These are phyloP conservation scores for Penelope pileata DNA, from an alignment of 2,113 vertebrate species.

Conservation along the genomic window DNA sequence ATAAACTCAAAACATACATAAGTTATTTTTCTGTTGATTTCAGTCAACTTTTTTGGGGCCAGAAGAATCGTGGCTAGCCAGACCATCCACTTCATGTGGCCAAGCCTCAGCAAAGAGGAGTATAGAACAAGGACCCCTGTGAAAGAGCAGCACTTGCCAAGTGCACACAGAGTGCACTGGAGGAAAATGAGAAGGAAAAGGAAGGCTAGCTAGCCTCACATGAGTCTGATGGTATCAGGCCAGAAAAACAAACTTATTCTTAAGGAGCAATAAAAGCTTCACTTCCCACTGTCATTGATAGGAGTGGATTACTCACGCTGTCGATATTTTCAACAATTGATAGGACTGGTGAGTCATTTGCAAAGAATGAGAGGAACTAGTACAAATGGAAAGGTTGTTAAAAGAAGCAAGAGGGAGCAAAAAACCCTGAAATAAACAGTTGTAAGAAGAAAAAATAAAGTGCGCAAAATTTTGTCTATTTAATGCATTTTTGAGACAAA, in stretches of 20 bases:
- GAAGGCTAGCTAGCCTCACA: background rate
- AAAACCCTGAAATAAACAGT: background rate
- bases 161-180: fast-evolving
- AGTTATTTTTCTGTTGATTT: background rate
- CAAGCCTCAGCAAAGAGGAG: background rate
- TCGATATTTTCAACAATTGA: background rate
- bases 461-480: background rate
- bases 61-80: background rate
- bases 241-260: background rate
- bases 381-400: background rate
- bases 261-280: background rate
- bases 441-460: background rate
- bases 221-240: background rate
- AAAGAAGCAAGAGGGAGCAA: background rate
- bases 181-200: background rate
- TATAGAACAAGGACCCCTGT: fast-evolving
- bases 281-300: background rate
- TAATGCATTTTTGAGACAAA: background rate
- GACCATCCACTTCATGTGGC: fast-evolving
- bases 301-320: background rate
- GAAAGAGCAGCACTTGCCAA: fast-evolving
- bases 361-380: background rate
- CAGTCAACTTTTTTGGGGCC: background rate
- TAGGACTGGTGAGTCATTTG: background rate
- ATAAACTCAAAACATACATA: background rate